phyloP scores from a whole-genome alignment of 2,113 vertebrate genomes.

The Paedocypris sp. region DNA sequence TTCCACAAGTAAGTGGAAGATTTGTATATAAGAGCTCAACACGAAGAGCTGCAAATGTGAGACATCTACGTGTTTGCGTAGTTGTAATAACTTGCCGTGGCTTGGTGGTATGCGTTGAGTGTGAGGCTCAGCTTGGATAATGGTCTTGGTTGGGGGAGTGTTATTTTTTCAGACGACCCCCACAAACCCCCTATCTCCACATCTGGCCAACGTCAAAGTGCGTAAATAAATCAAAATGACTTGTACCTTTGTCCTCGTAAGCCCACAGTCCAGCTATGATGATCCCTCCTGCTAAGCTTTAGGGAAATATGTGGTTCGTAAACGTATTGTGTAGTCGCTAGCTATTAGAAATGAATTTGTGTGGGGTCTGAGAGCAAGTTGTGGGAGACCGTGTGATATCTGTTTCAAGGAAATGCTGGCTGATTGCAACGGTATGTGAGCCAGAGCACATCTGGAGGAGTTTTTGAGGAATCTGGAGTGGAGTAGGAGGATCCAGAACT shows the following conservation, averaged over 20 bases:
- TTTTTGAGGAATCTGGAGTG: constrained; percentile 22
- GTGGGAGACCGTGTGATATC: background rate
- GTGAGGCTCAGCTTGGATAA: constrained; percentile 10
- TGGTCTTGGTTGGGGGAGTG: constrained; percentile 11
- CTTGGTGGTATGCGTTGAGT: background rate
- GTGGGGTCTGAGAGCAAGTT: background rate
- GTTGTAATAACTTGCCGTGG: no score
- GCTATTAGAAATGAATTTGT: background rate
- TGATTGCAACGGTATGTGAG: constrained; percentile 20
- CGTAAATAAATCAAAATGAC: constrained; percentile 33
- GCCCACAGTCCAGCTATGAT: background rate
- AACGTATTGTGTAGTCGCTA: background rate
- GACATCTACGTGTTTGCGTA: constrained; percentile 46
- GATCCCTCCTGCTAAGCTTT: background rate
- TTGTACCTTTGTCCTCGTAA: constrained; percentile 28
- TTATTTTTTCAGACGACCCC: constrained; percentile 32
- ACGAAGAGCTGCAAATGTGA: constrained; percentile 42
- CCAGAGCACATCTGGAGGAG: constrained; percentile 19
- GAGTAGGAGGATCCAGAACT: constrained; percentile 26
- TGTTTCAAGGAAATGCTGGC: constrained; percentile 28
- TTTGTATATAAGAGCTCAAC: background rate
- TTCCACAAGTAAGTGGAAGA: background rate
- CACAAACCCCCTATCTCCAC: constrained; percentile 24
- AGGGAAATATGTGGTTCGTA: background rate
- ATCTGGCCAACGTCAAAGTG: constrained; percentile 37